A percentile compares a stretch with the other conserved stretches of the same genome.
phyloP scores from a whole-genome alignment of 2,797 vertebrate species.

The Huso huso region DNA sequence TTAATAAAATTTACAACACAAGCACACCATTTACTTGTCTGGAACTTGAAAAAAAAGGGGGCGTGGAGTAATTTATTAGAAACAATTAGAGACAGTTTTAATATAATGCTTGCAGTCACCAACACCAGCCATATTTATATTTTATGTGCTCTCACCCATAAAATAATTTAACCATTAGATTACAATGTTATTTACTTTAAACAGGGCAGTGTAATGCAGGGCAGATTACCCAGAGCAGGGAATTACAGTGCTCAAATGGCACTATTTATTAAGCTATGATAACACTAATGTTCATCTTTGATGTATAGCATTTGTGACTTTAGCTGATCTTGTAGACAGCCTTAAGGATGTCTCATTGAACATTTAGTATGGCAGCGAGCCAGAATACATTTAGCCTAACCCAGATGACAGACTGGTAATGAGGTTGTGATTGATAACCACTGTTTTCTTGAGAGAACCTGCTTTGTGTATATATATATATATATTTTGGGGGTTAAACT shows the following conservation, averaged over 20 bases:
- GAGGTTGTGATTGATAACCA: constrained; percentile 76
- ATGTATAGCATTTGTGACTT: constrained; percentile 66
- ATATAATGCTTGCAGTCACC: constrained; percentile 40
- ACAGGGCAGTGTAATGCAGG: constrained; percentile 42
- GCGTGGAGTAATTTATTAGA: too few species aligned
- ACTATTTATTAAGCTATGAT: constrained; percentile 70
- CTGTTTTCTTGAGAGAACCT: constrained; percentile 65
- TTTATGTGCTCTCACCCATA: constrained; percentile 60
- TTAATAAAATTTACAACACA: too few species aligned
- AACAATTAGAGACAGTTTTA: too few species aligned
- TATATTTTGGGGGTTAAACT: constrained; percentile 1
- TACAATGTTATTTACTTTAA: constrained; percentile 51
- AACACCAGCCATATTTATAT: constrained; percentile 56
- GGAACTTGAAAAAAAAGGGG: too few species aligned
- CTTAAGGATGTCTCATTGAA: constrained; percentile 82
- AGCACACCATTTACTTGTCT: too few species aligned
- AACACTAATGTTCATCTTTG: constrained; percentile 65
- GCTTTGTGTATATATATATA: constrained; percentile 31
- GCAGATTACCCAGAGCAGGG: constrained; percentile 55
- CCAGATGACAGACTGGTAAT: constrained; percentile 72
- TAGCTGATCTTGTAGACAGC: constrained; percentile 70
- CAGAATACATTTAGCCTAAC: constrained; percentile 73
- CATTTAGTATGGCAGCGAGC: constrained; percentile 72
- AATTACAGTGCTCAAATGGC: constrained; percentile 56
- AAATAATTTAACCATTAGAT: constrained; percentile 69